Evolutionary conservation across 2,888 invertebrate genomes (phyloP).

Genomic region (Himalopsyche tibetana): DNA sequence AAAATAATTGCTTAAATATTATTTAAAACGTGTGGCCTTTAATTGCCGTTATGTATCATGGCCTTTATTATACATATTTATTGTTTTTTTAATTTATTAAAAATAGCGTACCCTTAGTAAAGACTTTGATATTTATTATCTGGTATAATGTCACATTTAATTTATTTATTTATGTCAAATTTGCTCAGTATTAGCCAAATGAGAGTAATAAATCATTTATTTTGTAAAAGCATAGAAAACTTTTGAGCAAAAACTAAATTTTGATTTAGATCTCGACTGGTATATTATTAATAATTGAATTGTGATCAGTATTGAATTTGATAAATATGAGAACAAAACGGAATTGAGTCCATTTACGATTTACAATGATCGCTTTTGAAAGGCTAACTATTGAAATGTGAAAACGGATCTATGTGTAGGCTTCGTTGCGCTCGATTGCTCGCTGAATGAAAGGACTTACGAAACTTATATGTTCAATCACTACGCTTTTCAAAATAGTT

Average conservation of each 20-base stretch:
- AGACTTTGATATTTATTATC: too few species aligned
- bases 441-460: background rate
- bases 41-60: too few species aligned
- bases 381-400: conserved; percentile 53
- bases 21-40: too few species aligned
- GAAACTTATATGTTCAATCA: background rate
- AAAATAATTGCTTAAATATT: too few species aligned
- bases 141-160: background rate
- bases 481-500: background rate
- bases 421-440: conserved; percentile 31
- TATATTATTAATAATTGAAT: conserved; percentile 58
- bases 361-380: conserved; percentile 52
- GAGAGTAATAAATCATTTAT: conserved; percentile 49
- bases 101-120: too few species aligned
- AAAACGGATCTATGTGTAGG: conserved; percentile 44
- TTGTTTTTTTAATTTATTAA: too few species aligned
- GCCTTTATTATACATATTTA: too few species aligned
- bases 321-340: conserved; percentile 48
- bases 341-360: conserved; percentile 50
- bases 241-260: conserved; percentile 57
- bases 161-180: conserved; percentile 1
- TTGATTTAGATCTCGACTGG: conserved; percentile 60
- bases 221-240: conserved; percentile 37
- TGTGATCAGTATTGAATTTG: conserved; percentile 52
- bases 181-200: background rate